Conservation (phyloP, 2,113 vertebrate genomes). For the Uropsilus gracilis region DNA sequence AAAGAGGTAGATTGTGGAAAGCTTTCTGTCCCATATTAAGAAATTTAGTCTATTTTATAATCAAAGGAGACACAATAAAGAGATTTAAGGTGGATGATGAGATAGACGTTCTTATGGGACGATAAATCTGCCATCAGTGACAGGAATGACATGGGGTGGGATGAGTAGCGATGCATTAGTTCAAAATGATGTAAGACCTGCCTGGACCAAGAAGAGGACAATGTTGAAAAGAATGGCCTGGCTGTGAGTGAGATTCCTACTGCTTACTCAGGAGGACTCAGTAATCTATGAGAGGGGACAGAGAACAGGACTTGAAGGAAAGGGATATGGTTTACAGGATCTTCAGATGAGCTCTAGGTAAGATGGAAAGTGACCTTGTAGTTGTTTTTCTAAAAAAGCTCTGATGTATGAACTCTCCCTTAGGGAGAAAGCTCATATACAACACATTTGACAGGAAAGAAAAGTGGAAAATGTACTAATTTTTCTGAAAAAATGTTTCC, state of each 20-base stretch:
- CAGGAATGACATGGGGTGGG: not conserved
- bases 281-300: not conserved
- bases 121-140: not conserved
- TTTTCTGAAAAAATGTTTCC: constrained; percentile 1
- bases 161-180: not conserved
- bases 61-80: not conserved
- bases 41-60: not conserved
- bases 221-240: not conserved
- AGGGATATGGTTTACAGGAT: not conserved
- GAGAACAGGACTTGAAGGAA: not conserved
- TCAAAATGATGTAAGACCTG: not conserved
- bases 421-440: not conserved
- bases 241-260: not conserved
- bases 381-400: not conserved
- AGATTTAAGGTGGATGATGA: not conserved
- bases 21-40: not conserved
- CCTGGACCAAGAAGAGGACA: not conserved
- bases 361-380: not conserved
- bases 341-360: not conserved
- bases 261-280: not conserved
- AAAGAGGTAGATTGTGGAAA: not conserved
- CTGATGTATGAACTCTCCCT: not conserved
- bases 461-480: not conserved
- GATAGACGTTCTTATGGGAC: not conserved
- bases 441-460: not conserved